A percentile compares a stretch with the other conserved stretches of the same genome.
These are phyloP conservation scores for Phrynosoma platyrhinos DNA, from an alignment of 2,113 vertebrate genomes.

Conservation along the genomic window DNA sequence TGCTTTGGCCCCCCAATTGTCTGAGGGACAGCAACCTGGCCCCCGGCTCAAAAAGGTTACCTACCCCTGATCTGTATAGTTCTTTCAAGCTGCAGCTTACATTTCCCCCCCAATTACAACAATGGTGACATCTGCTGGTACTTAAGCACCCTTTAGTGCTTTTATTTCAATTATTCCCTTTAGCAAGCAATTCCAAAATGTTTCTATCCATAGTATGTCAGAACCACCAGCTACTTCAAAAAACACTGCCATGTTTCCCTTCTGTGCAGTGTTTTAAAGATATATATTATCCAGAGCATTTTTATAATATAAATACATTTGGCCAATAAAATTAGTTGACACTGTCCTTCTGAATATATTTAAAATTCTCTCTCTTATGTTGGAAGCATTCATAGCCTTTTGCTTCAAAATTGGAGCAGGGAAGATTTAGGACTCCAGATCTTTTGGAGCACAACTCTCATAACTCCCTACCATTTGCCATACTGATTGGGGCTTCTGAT, in stretches of 20 bases:
- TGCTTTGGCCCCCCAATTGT: too few relatives aligned
- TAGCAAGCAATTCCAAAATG: not conserved
- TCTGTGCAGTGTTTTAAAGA: not conserved
- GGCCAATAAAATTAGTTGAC: not conserved
- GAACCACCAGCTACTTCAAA: not conserved
- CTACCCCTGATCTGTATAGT: not conserved
- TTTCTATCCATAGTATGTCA: not conserved
- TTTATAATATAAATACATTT: not conserved
- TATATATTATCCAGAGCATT: not conserved
- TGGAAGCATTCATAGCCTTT: not conserved
- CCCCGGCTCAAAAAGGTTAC: too few relatives aligned
- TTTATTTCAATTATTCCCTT: not conserved
- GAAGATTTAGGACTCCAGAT: too few relatives aligned
- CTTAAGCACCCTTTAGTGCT: not conserved
- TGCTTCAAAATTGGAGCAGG: not conserved
- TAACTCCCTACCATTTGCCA: too few relatives aligned
- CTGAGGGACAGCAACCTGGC: too few relatives aligned
- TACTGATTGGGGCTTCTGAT: too few relatives aligned
- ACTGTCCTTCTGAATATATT: not conserved
- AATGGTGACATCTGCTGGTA: conserved; percentile 55
- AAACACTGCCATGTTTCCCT: not conserved
- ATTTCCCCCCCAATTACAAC: not conserved
- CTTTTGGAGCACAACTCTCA: too few relatives aligned
- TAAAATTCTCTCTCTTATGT: not conserved
- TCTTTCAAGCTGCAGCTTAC: not conserved